Conservation (phyloP, 2,888 invertebrate species). For the Oegoconia quadripuncta region DNA sequence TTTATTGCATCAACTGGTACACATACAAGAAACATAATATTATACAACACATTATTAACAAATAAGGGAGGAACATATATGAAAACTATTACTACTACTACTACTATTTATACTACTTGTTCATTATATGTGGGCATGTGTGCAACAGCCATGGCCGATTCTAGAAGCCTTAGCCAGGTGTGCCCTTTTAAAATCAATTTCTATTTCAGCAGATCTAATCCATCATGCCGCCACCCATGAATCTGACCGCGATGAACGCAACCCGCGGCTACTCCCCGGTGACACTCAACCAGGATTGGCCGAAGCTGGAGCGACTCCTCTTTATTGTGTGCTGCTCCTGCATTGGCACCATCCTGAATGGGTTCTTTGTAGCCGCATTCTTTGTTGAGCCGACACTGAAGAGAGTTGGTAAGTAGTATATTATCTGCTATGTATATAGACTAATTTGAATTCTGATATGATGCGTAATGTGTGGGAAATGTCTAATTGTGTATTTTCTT, state of each 20-base stretch:
- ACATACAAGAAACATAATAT: too few species aligned
- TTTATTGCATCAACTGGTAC: too few species aligned
- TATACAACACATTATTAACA: too few species aligned
- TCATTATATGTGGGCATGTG: too few species aligned
- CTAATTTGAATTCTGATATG: too few species aligned
- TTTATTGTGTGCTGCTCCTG: constrained; percentile 40
- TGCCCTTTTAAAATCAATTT: background rate
- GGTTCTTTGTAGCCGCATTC: constrained; percentile 47
- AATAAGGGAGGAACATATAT: too few species aligned
- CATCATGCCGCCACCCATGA: background rate
- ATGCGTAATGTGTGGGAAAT: too few species aligned
- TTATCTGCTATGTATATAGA: too few species aligned
- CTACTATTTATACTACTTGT: too few species aligned
- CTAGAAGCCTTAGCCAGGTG: background rate
- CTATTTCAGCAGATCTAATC: too few species aligned
- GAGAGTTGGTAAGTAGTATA: constrained; percentile 33
- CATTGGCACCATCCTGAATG: constrained; percentile 38
- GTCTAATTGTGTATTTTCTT: too few species aligned
- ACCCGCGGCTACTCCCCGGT: constrained; percentile 75
- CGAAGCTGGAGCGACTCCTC: constrained; percentile 82
- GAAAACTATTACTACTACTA: too few species aligned
- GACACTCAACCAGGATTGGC: constrained; percentile 83
- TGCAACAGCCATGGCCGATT: background rate
- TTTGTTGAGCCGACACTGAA: constrained; percentile 34
- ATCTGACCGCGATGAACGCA: background rate